Percentiles rank a stretch among this genome's conserved stretches.
phyloP scores from a whole-genome alignment of 2,797 vertebrate species.

The Holocentrus rufus region DNA sequence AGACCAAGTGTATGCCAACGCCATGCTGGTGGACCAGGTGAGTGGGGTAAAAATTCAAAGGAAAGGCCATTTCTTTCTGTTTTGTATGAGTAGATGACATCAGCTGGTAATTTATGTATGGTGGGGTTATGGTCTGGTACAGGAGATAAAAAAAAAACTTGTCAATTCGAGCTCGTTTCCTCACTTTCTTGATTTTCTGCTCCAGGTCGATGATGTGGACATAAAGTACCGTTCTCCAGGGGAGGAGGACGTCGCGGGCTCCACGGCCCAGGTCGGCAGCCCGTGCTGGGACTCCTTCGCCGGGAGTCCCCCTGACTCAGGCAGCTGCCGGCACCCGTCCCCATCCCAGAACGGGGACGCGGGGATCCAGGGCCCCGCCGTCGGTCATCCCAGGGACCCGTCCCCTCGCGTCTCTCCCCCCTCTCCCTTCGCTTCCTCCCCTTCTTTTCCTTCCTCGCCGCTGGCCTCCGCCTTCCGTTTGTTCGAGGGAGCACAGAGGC shows the following conservation, averaged over 20 bases:
- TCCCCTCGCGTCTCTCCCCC: constrained; percentile 52
- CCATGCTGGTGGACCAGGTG: constrained; percentile 80
- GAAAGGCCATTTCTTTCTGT: background rate
- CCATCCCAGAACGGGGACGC: constrained; percentile 42
- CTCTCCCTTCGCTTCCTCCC: constrained; percentile 46
- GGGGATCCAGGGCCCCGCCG: constrained; percentile 33
- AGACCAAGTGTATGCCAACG: constrained; percentile 79
- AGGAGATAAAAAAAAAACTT: constrained; percentile 7
- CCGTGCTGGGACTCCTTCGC: constrained; percentile 65
- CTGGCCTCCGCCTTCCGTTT: constrained; percentile 69
- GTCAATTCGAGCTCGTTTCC: too few relatives aligned
- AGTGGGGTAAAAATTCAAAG: constrained; percentile 18
- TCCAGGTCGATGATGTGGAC: constrained; percentile 83
- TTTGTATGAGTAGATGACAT: background rate
- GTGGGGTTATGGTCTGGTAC: constrained; percentile 19
- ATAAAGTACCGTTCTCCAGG: constrained; percentile 75
- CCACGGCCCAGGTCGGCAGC: constrained; percentile 63
- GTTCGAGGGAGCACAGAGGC: constrained; percentile 70
- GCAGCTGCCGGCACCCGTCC: constrained; percentile 56
- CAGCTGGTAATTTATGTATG: too few relatives aligned
- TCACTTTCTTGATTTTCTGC: constrained; percentile 39
- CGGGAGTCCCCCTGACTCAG: constrained; percentile 43
- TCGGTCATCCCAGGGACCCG: constrained; percentile 52
- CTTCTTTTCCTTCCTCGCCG: constrained; percentile 75
- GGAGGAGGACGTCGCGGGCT: constrained; percentile 59